These are phyloP conservation scores for Peribatodes rhomboidaria DNA, from an alignment of 2,888 invertebrate genomes.

Conservation along the genomic window DNA sequence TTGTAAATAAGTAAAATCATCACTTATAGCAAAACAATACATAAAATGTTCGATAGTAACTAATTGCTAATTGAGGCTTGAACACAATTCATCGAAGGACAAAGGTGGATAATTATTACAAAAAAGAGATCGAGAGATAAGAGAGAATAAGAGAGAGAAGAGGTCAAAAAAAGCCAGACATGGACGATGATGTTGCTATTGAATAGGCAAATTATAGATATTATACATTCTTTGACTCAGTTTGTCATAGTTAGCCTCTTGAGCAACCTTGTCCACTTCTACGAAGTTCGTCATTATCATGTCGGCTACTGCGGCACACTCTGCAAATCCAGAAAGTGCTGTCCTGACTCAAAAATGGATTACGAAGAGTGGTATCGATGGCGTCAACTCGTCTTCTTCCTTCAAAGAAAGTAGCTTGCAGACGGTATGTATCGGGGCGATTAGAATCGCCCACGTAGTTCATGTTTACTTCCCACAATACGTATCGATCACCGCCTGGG, in stretches of 20 bases:
- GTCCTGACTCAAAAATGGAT: slow-evolving; percentile 3
- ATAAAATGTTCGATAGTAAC: too few relatives aligned
- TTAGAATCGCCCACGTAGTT: slow-evolving; percentile 4
- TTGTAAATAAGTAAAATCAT: too few relatives aligned
- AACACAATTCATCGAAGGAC: too few relatives aligned
- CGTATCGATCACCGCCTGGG: neutral
- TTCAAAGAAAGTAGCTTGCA: neutral
- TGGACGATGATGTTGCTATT: too few relatives aligned
- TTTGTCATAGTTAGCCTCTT: neutral
- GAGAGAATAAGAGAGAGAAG: too few relatives aligned
- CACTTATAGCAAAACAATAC: too few relatives aligned
- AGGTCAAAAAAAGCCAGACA: too few relatives aligned
- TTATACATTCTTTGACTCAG: neutral
- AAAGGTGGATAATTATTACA: too few relatives aligned
- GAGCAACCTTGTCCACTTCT: neutral
- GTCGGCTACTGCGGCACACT: slow-evolving; percentile 1
- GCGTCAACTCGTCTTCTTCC: neutral
- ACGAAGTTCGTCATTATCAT: neutral
- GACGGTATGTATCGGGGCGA: slow-evolving; percentile 8
- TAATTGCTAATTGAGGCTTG: too few relatives aligned
- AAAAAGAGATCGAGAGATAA: too few relatives aligned
- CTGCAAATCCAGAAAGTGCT: slow-evolving; percentile 12
- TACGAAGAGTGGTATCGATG: slow-evolving; percentile 5
- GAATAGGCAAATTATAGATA: neutral
- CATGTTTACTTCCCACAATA: slow-evolving; percentile 12